Evolutionary conservation across 1,140 invertebrate species (phyloP).

Genomic region (Cecropterus lyciades): DNA sequence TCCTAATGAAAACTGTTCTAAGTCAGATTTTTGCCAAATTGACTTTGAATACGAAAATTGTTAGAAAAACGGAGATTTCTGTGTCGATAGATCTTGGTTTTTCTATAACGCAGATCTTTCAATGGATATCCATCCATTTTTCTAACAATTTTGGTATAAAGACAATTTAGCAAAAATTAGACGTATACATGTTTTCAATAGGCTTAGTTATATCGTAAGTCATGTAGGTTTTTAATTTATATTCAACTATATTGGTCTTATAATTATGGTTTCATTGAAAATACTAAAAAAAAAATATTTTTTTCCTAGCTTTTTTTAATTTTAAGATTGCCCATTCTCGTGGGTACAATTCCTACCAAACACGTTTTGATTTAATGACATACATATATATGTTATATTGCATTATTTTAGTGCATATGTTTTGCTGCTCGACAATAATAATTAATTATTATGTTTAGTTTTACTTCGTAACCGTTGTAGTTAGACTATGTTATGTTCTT

Average conservation of each 20-base stretch:
- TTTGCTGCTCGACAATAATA: slow-evolving; percentile 71
- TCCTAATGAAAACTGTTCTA: too few relatives aligned
- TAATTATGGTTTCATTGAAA: slow-evolving; percentile 25
- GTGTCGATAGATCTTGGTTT: too few relatives aligned
- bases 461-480: slow-evolving; percentile 51
- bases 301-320: slow-evolving; percentile 22
- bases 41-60: too few relatives aligned
- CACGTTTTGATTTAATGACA: slow-evolving; percentile 54
- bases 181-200: too few relatives aligned
- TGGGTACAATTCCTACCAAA: slow-evolving; percentile 41
- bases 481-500: slow-evolving; percentile 25
- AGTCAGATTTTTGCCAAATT: too few relatives aligned
- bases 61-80: too few relatives aligned
- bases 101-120: too few relatives aligned
- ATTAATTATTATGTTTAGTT: slow-evolving; percentile 48
- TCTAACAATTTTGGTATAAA: too few relatives aligned
- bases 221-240: slow-evolving; percentile 34
- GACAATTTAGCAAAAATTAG: too few relatives aligned
- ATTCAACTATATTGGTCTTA: slow-evolving; percentile 5
- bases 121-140: too few relatives aligned
- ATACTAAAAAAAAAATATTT: slow-evolving; percentile 24
- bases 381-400: slow-evolving; percentile 39
- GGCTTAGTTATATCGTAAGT: slow-evolving; percentile 28
- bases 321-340: slow-evolving; percentile 18
- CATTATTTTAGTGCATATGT: slow-evolving; percentile 45